phyloP scores from a whole-genome alignment of 1,140 invertebrate species.

The Xylocopa sonorina region DNA sequence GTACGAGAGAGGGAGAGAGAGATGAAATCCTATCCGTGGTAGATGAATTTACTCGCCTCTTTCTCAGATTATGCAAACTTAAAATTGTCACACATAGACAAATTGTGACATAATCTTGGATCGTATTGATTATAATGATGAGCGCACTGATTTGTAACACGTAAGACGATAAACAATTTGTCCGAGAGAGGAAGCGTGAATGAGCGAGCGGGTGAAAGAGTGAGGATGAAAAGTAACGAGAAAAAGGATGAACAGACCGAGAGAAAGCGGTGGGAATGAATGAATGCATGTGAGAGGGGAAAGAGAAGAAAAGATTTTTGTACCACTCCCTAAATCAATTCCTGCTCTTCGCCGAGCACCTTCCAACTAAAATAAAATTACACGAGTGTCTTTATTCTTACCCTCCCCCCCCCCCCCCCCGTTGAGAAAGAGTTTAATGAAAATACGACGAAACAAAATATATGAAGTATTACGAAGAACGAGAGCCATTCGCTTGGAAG shows the following conservation, averaged over 20 bases:
- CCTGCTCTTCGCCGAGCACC: constrained; percentile 49
- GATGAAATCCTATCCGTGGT: constrained; percentile 43
- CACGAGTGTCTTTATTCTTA: constrained; percentile 26
- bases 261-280: neutral
- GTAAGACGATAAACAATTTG: constrained; percentile 52
- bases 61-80: constrained; percentile 71
- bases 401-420: no score
- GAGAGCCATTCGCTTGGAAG: constrained; percentile 21
- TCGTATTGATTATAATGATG: constrained; percentile 75
- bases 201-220: neutral
- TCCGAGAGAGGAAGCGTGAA: neutral
- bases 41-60: constrained; percentile 71
- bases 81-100: constrained; percentile 76
- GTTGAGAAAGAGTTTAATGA: neutral
- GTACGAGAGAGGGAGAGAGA: neutral
- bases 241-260: neutral
- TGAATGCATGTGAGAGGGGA: neutral
- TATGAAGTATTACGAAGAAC: neutral
- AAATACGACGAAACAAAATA: neutral
- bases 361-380: constrained; percentile 35
- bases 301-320: constrained; percentile 51
- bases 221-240: neutral
- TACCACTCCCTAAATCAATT: constrained; percentile 44
- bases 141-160: constrained; percentile 80
- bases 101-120: constrained; percentile 73